Evolutionary conservation across 2,113 vertebrate genomes (phyloP), one percentile per base, ranked within the genome.

Genomic region (Mastomys natalensis): DNA sequence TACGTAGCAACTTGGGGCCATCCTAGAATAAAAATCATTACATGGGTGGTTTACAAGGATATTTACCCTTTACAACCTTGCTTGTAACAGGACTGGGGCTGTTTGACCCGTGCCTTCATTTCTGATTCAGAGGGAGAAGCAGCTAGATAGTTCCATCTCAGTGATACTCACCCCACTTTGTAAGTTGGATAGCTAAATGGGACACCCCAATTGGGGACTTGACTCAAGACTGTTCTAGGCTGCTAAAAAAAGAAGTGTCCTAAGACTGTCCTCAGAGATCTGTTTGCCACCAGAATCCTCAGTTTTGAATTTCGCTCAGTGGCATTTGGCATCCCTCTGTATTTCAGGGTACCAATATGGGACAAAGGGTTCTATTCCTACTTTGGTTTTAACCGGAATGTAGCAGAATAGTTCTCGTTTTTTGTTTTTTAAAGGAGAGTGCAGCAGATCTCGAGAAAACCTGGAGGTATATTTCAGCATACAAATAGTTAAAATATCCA

Each of bases 401-500:
- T 58, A 82, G 81, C 94, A 96, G 87, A 86, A 64, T 31, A 0
- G 12, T 48, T 94, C 92, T 48, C 51, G 58, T 72, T 72, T 72
- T 40, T 73, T 34, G n/a, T n/a, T 76, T 80, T 53, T 53, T 7
- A 24, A 73, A 37, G n/a, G 66, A 76, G 87, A 34, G 5, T 72
- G 85, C 34, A 60, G 45, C 93, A 91, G 95, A 94, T 95, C 40
- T 82, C 90, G 92, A 93, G 93, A 97, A 96, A 97, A 94, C 87
- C 94, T 64, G 0, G 0, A 29, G 0, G 90, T 96, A 70, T 95
- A 82, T 29, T 26, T 62, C 93, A 76, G 99, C 98, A 98, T 98
- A 98, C 98, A 99, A 99, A 99, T 98, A 98, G 99, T 99, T 99
- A 99, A 99, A 98, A 98, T 98, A 97, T 98, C 98, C 98, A 98